These are phyloP conservation scores for Temnothorax unifasciatus DNA, from an alignment of 2,888 invertebrate species.

Conservation along the genomic window DNA sequence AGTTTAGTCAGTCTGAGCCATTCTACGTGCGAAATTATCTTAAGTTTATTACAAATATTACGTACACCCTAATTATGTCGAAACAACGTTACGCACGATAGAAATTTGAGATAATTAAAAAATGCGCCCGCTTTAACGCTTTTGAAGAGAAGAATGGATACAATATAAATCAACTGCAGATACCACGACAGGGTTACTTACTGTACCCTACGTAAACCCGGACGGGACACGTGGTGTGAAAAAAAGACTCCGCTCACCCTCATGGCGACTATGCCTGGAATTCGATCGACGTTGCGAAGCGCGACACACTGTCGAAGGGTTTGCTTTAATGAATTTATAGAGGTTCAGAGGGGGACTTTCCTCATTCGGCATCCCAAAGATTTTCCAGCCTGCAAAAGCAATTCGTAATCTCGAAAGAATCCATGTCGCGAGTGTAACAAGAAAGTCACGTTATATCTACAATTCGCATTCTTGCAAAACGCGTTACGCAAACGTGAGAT, in stretches of 20 bases:
- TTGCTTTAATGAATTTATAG: constrained; percentile 84
- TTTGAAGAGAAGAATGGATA: constrained; percentile 27
- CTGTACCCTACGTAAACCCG: constrained; percentile 54
- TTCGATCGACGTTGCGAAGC: constrained; percentile 80
- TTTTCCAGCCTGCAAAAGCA: neutral
- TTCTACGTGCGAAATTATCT: too few species aligned
- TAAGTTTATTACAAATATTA: neutral
- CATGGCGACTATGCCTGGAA: constrained; percentile 78
- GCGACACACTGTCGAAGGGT: constrained; percentile 82
- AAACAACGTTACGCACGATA: neutral
- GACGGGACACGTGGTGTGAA: constrained; percentile 58
- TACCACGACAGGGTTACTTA: constrained; percentile 55
- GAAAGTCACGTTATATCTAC: neutral
- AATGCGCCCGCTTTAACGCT: neutral
- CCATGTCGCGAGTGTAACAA: neutral
- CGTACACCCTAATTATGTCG: neutral
- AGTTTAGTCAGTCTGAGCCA: neutral
- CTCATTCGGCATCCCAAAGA: constrained; percentile 50
- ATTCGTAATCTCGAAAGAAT: neutral
- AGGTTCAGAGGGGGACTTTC: constrained; percentile 56
- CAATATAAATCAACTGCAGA: constrained; percentile 64
- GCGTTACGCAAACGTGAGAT: neutral
- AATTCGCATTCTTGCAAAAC: neutral
- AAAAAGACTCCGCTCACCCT: constrained; percentile 64
- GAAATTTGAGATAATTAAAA: constrained; percentile 1